Evolutionary conservation across 2,113 vertebrate genomes (phyloP).

Genomic region (Campylorhamphus procurvoides): DNA sequence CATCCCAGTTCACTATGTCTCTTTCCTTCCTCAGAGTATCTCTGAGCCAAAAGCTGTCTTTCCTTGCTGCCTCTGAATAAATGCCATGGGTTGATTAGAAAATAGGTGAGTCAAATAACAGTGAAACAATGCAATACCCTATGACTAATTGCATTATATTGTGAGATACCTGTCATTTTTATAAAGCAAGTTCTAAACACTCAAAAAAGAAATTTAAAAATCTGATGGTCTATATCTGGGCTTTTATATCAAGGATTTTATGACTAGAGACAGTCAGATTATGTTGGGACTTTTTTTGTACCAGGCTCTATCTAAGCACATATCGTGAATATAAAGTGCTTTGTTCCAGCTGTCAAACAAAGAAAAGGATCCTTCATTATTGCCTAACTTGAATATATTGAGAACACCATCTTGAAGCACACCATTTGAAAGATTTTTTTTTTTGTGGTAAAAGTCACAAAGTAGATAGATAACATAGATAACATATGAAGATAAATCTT

Average conservation of each 20-base stretch:
- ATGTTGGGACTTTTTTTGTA: background rate
- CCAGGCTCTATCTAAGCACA: background rate
- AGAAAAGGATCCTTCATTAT: background rate
- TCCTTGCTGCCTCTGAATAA: background rate
- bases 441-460: background rate
- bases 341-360: slow-evolving; percentile 17
- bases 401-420: background rate
- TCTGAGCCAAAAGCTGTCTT: background rate
- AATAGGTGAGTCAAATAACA: background rate
- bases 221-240: background rate
- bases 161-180: background rate
- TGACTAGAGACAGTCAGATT: background rate
- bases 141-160: background rate
- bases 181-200: background rate
- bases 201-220: background rate
- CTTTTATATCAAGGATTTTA: background rate
- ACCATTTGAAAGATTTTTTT: background rate
- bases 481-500: background rate
- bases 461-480: background rate
- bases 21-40: background rate
- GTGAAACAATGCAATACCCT: background rate
- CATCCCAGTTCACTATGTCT: background rate
- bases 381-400: background rate
- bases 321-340: background rate
- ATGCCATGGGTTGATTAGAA: background rate